Percentiles rank a stretch among this genome's conserved stretches.
These are phyloP conservation scores for Drosophila kepulauana DNA, from an alignment of 1,140 invertebrate species.

Conservation along the genomic window DNA sequence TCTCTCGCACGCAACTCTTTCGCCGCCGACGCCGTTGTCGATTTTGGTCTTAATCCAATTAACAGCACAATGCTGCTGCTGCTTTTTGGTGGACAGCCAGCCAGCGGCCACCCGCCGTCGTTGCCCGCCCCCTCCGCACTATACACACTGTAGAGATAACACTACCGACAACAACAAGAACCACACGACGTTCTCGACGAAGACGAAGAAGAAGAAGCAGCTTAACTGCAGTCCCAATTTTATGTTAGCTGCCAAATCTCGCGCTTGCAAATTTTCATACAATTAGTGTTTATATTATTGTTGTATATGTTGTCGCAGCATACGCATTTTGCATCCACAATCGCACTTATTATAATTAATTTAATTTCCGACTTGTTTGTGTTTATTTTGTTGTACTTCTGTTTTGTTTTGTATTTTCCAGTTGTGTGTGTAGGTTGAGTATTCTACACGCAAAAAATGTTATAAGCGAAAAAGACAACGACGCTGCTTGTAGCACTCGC, in stretches of 20 bases:
- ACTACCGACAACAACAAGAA: too few relatives aligned
- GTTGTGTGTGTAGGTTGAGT: conserved; percentile 11
- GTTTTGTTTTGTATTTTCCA: conserved; percentile 44
- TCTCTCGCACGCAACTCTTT: conserved; percentile 17
- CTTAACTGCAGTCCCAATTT: too few relatives aligned
- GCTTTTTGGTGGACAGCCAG: conserved; percentile 23
- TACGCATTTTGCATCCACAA: background rate
- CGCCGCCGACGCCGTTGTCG: background rate
- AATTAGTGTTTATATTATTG: background rate
- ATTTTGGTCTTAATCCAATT: conserved; percentile 47
- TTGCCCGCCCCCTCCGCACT: background rate
- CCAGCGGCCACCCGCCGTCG: conserved; percentile 29
- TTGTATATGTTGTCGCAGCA: background rate
- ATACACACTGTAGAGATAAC: too few relatives aligned
- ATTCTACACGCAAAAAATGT: conserved; percentile 22
- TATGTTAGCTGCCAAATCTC: too few relatives aligned
- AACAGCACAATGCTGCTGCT: conserved; percentile 34
- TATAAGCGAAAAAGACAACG: conserved; percentile 12
- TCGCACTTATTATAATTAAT: background rate
- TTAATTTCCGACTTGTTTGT: conserved; percentile 21
- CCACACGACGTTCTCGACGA: background rate
- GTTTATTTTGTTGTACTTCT: conserved; percentile 21
- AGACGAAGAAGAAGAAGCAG: background rate
- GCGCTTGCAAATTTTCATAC: background rate
- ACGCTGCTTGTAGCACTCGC: background rate